Conservation (phyloP, 2,888 invertebrate species). For the Chymomyza amoena region DNA sequence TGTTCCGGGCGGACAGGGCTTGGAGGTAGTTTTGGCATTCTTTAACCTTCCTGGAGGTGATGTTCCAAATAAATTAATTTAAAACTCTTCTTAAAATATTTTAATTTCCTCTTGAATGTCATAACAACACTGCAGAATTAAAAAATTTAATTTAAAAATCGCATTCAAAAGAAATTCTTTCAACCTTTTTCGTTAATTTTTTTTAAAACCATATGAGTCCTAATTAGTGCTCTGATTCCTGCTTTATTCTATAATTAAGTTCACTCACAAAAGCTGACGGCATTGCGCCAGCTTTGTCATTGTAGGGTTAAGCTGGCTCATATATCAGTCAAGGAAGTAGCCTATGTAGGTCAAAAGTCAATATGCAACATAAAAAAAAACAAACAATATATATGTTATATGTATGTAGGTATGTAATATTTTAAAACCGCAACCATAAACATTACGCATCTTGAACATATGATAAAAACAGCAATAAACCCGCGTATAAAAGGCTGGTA, state of each 20-base stretch:
- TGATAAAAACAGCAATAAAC: constrained; percentile 25
- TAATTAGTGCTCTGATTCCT: neutral
- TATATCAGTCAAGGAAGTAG: constrained; percentile 35
- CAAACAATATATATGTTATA: neutral
- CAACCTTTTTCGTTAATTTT: too few species aligned
- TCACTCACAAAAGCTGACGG: neutral
- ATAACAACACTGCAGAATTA: too few species aligned
- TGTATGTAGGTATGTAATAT: neutral
- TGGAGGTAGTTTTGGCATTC: too few species aligned
- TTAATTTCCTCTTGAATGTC: too few species aligned
- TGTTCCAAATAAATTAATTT: too few species aligned
- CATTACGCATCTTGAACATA: constrained; percentile 19
- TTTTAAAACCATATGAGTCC: too few species aligned
- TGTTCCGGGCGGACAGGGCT: too few species aligned
- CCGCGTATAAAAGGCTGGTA: constrained; percentile 6
- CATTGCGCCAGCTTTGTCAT: neutral
- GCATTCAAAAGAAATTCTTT: too few species aligned
- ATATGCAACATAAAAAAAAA: constrained; percentile 13
- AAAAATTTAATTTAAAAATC: too few species aligned
- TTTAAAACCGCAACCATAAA: too few species aligned
- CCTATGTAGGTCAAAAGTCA: constrained; percentile 59
- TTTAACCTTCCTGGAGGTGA: too few species aligned
- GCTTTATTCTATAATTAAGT: neutral
- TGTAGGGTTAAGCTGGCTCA: neutral
- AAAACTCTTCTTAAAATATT: too few species aligned